Evolutionary conservation across 1,140 invertebrate species (phyloP), one percentile per base, ranked within the genome.

Genomic region (Diabrotica virgifera): DNA sequence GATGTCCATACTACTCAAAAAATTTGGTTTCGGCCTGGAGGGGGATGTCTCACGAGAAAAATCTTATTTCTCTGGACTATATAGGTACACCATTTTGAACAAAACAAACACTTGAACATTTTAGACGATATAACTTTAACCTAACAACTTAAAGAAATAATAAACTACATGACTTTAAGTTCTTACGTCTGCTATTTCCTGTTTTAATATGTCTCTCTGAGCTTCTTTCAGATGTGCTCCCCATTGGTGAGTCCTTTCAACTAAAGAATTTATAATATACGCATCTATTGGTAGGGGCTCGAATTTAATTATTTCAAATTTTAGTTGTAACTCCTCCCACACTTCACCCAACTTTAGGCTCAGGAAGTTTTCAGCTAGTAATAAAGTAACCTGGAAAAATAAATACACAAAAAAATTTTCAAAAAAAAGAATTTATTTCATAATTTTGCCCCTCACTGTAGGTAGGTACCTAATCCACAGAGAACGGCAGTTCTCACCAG

Each of bases 321-420:
- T 69, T 37, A 62, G 12, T 9, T 63, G 11, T n/a, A 76, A 56
- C 65, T 76, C 74, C 8, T 63, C 58, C 74, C 74, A 76, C 57
- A 64, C 53, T 70, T 76, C 74, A 37, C 65, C 67, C 10, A 75
- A 57, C 66, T 76, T 76, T 54, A 76, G 56, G 8, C 70, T 68
- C 7, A 74, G 63, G 57, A 70, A 76, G 58, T 76, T 74, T 63
- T 75, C 70, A 7, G 72, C 73, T 11, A 74, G 12, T 35, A 73
- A 52, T 37, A 65, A 54, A 11, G 71, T 74, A 12, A 76, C 61
- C 74, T 76, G 36, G 10, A 64, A 63, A 24, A 24, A n/a, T n/a
- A n/a, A n/a, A n/a, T n/a, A n/a, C n/a, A n/a, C n/a, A n/a, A 24
- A 24, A 56, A 10, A 12, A 38, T 35, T 61, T 8, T 37, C 8